phyloP scores from a whole-genome alignment of 2,888 invertebrate genomes.

The Scaptomyza flava region DNA sequence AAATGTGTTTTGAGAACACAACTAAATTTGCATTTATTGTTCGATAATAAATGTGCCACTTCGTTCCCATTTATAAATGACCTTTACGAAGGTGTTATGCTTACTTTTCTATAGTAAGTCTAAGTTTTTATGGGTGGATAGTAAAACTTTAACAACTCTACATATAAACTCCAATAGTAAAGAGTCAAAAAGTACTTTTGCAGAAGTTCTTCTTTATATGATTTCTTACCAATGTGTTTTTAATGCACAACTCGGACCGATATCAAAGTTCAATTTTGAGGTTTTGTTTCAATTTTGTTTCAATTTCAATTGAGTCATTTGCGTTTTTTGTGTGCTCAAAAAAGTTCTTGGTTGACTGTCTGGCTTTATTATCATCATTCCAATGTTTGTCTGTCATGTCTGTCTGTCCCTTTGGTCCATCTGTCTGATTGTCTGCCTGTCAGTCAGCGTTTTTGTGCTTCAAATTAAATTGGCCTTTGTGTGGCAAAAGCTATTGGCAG shows the following conservation, averaged over 20 bases:
- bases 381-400: conserved; percentile 9
- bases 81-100: no score
- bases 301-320: conserved; percentile 73
- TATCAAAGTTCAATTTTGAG: conserved; percentile 26
- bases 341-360: conserved; percentile 47
- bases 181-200: no score
- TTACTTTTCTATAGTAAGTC: no score
- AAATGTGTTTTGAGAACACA: background rate
- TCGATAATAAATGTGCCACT: background rate
- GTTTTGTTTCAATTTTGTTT: conserved; percentile 55
- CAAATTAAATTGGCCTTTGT: conserved; percentile 77
- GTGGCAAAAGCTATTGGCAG: conserved; percentile 50
- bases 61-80: no score
- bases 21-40: background rate
- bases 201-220: no score
- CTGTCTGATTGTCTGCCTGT: conserved; percentile 24
- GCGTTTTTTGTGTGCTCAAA: conserved; percentile 47
- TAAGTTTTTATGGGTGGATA: no score
- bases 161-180: no score
- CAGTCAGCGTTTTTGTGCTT: conserved; percentile 44
- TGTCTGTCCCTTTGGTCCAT: conserved; percentile 15
- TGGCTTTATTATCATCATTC: conserved; percentile 1
- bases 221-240: conserved; percentile 47
- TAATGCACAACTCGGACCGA: conserved; percentile 39
- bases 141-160: no score